Base-by-base conservation (phyloP, 2,888 invertebrate genomes). In the Athalia circularis region DNA sequence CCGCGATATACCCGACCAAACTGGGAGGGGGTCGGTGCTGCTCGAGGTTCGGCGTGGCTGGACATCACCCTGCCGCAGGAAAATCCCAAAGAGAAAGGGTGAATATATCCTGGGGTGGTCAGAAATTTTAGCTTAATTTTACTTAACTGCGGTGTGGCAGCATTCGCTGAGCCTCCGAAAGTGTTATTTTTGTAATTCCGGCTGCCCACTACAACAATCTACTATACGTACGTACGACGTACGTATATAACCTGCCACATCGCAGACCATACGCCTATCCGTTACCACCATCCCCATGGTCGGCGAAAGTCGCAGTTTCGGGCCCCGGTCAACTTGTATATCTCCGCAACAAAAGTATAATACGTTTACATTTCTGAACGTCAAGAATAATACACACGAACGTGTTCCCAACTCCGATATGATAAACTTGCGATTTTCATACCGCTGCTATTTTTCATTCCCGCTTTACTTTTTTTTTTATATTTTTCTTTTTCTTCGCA, bases 141-240 rank as follows among this genome's bases (percentile, higher is more conserved):
- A 87, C 86, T 88, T 87, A 87, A 87, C 86, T 84, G 80, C 81
- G 62, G 70, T 65, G n/a, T 62, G 77, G 52, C 65, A 52, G 76
- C 57, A 59, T 67, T 65, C 54, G 77, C 61, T 9, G 48, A 61
- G 48, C 15, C 65, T 79, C 47, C 84, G 86, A 85, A 85, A 88
- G 86, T 86, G 86, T 87, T 88, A 88, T 88, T 88, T 88, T 88
- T 87, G 87, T 87, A 87, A 88, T 88, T 88, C 84, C 80, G 79
- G 80, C 74, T 80, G 82, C 82, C 70, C 45, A 59, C 70, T 59
- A 70, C 68, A 13, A 50, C 68, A 52, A 50, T 52, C 68, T 54
- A 52, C 52, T 54, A 13, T 54, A 67, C 68, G 43, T 13, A 54
- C 70, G 8, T 11, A n/a, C n/a, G n/a, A n/a, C n/a, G n/a, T n/a